A percentile compares a stretch with the other conserved stretches of the same genome.
phyloP scores from a whole-genome alignment of 2,888 invertebrate genomes.

The Phengaris arion region DNA sequence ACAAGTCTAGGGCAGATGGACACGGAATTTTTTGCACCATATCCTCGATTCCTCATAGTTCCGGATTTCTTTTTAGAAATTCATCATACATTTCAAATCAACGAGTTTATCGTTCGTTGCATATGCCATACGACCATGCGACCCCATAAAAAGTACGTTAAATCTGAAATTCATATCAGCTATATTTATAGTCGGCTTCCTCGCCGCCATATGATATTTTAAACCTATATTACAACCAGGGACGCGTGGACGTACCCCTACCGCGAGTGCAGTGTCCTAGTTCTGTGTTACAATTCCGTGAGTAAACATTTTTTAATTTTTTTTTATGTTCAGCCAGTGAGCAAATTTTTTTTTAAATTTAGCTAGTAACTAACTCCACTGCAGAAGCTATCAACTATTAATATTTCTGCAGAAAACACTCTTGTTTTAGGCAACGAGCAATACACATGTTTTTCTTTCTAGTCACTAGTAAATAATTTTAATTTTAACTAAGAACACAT shows the following conservation, averaged over 20 bases:
- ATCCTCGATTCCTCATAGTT: too few relatives aligned
- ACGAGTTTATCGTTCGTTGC: background rate
- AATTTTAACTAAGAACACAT: too few relatives aligned
- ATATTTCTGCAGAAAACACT: too few relatives aligned
- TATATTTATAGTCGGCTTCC: constrained; percentile 43
- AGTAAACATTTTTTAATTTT: constrained; percentile 31
- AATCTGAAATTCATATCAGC: constrained; percentile 40
- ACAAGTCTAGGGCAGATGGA: too few relatives aligned
- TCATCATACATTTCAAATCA: background rate
- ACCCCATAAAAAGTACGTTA: constrained; percentile 40
- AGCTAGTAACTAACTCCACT: background rate
- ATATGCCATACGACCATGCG: constrained; percentile 20
- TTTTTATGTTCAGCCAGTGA: background rate
- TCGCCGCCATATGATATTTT: constrained; percentile 43
- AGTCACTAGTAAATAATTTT: too few relatives aligned
- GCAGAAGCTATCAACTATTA: too few relatives aligned
- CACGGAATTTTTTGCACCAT: too few relatives aligned
- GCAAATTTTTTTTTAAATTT: background rate
- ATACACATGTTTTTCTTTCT: too few relatives aligned
- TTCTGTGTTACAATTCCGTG: constrained; percentile 37
- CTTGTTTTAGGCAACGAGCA: too few relatives aligned
- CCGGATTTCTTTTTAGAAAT: background rate
- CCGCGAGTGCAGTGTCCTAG: constrained; percentile 37
- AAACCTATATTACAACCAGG: constrained; percentile 44
- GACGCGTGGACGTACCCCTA: constrained; percentile 42